A percentile compares a stretch with the other conserved stretches of the same genome.
Conservation (phyloP, 2,113 vertebrate species). For the Hyperopisus bebe region DNA sequence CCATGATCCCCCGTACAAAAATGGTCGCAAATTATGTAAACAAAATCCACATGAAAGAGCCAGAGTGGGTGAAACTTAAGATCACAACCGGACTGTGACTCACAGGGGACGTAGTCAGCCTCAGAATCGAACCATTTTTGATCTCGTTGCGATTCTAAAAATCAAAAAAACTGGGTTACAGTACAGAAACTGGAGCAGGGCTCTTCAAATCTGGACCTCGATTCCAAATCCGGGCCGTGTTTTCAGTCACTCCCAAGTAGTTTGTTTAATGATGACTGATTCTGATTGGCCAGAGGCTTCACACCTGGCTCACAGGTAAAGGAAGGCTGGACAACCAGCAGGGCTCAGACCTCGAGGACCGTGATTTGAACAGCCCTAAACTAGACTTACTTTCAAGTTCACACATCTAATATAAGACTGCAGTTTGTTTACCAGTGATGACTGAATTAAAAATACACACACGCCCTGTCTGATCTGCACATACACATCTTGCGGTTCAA, state of each 20-base stretch:
- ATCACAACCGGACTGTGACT: slow-evolving; percentile 45
- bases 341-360: no score
- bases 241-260: no score
- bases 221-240: no score
- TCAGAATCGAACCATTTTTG: slow-evolving; percentile 94
- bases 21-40: neutral
- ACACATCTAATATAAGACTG: neutral
- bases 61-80: neutral
- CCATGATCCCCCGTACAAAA: neutral
- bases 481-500: neutral
- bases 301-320: no score
- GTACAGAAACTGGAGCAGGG: neutral
- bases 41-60: neutral
- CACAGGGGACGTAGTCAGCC: slow-evolving; percentile 88
- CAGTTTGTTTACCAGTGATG: neutral
- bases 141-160: slow-evolving; percentile 94
- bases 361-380: no score
- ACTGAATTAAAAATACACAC: neutral
- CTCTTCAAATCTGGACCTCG: no score
- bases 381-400: neutral
- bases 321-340: no score
- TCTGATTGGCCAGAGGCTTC: no score
- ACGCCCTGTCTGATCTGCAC: neutral
- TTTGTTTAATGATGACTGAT: no score
- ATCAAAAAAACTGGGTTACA: slow-evolving; percentile 28